phyloP scores from a whole-genome alignment of 2,888 invertebrate genomes.

The Philaethria dido region DNA sequence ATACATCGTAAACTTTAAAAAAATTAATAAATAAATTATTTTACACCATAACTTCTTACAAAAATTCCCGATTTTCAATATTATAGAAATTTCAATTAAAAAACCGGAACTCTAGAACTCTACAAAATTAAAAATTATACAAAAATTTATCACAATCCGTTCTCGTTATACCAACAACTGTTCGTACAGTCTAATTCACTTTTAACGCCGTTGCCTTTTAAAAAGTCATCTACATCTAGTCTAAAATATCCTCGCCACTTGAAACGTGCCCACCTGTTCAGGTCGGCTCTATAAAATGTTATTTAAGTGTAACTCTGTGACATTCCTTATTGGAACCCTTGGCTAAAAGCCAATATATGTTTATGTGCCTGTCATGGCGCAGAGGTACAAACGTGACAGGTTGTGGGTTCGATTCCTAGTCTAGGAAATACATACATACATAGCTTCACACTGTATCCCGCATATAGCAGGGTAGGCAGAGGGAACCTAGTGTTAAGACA shows the following conservation, averaged over 20 bases:
- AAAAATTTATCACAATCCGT: constrained; percentile 36
- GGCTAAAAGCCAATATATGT: constrained; percentile 36
- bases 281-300: constrained; percentile 37
- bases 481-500: too few relatives aligned
- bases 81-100: too few relatives aligned
- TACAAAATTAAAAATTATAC: constrained; percentile 51
- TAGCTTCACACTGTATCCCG: too few relatives aligned
- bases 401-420: too few relatives aligned
- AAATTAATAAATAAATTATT: too few relatives aligned
- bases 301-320: constrained; percentile 43
- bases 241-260: constrained; percentile 31
- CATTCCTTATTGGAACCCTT: constrained; percentile 42
- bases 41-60: too few relatives aligned
- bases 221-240: constrained; percentile 35
- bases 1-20: too few relatives aligned
- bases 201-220: constrained; percentile 36
- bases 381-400: too few relatives aligned
- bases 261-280: constrained; percentile 43
- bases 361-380: too few relatives aligned
- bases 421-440: too few relatives aligned
- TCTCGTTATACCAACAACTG: constrained; percentile 12
- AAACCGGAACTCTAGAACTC: not conserved
- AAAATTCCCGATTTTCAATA: too few relatives aligned
- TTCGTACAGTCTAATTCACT: constrained; percentile 36
- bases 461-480: too few relatives aligned